Evolutionary conservation across 2,797 vertebrate species (phyloP).

Genomic region (Lagocephalus sceleratus): DNA sequence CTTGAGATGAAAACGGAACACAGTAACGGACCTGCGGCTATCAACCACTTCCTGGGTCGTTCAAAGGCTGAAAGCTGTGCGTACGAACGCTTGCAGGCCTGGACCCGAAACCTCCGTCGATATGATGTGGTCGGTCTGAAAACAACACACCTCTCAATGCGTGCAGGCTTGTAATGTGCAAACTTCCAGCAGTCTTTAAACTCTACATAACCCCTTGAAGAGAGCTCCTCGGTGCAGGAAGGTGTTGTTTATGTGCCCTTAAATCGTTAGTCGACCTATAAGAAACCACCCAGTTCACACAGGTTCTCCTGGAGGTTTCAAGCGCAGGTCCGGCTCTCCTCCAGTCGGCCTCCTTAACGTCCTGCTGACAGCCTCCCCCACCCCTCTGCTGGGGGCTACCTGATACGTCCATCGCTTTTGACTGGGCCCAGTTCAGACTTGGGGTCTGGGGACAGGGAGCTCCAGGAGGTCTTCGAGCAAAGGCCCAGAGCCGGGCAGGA

Average conservation of each 20-base stretch:
- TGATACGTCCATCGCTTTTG: slow-evolving; percentile 89
- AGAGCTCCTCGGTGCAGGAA: neutral
- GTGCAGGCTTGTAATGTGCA: slow-evolving; percentile 66
- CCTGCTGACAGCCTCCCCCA: slow-evolving; percentile 12
- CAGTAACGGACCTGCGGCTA: slow-evolving; percentile 30
- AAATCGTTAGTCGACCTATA: slow-evolving; percentile 14
- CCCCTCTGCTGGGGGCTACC: slow-evolving; percentile 79
- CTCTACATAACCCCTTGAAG: slow-evolving; percentile 3
- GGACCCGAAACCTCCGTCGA: slow-evolving; percentile 22
- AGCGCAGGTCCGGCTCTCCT: slow-evolving; percentile 9
- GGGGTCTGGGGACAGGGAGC: slow-evolving; percentile 92
- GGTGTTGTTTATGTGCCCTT: slow-evolving; percentile 30
- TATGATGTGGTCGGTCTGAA: slow-evolving; percentile 32
- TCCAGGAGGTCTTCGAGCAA: slow-evolving; percentile 91
- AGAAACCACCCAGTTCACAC: slow-evolving; percentile 19
- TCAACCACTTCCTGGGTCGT: slow-evolving; percentile 25
- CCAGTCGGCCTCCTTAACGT: slow-evolving; percentile 8
- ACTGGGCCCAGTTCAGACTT: slow-evolving; percentile 91
- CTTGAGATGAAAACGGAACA: slow-evolving; percentile 40
- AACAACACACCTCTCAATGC: slow-evolving; percentile 27
- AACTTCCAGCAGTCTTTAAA: slow-evolving; percentile 50
- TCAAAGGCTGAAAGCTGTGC: slow-evolving; percentile 26
- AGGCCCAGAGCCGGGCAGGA: slow-evolving; percentile 78
- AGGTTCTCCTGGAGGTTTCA: slow-evolving; percentile 23
- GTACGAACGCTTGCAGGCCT: slow-evolving; percentile 13